Evolutionary conservation across 2,888 invertebrate genomes (phyloP).

Genomic region (Diogma glabrata): DNA sequence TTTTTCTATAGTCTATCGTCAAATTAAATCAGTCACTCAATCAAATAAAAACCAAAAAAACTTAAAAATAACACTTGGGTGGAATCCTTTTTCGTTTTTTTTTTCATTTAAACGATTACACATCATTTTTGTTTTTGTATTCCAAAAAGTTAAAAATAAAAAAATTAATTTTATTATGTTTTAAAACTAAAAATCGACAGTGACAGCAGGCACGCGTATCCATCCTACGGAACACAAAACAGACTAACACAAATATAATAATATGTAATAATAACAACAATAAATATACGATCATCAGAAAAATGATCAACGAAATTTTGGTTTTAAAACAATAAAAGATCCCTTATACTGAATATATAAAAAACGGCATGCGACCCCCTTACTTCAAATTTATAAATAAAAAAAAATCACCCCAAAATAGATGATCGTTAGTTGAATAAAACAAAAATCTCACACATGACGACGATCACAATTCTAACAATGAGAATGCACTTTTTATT

Average conservation of each 20-base stretch:
- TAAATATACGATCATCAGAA: slow-evolving; percentile 1
- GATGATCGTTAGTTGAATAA: too few species aligned
- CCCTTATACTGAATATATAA: too few species aligned
- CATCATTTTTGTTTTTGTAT: neutral
- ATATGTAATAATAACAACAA: slow-evolving; percentile 2
- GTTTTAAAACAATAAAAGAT: neutral
- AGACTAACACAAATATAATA: too few species aligned
- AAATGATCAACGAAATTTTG: slow-evolving; percentile 3
- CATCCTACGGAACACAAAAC: slow-evolving; percentile 9
- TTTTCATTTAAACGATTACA: neutral
- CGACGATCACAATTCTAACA: too few species aligned
- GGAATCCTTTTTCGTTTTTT: slow-evolving; percentile 4
- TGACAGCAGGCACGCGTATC: slow-evolving; percentile 12
- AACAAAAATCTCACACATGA: too few species aligned
- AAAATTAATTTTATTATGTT: neutral
- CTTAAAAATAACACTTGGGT: slow-evolving; percentile 4
- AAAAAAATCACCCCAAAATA: too few species aligned
- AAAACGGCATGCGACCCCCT: too few species aligned
- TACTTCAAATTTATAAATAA: too few species aligned
- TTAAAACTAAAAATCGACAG: too few species aligned
- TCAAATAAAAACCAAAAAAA: slow-evolving; percentile 8
- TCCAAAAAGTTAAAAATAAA: neutral
- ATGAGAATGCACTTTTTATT: too few species aligned
- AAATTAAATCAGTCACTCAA: slow-evolving; percentile 8
- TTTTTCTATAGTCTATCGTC: neutral